Conservation (phyloP, 2,888 invertebrate genomes). For the Amblyjoppa fuscipennis region DNA sequence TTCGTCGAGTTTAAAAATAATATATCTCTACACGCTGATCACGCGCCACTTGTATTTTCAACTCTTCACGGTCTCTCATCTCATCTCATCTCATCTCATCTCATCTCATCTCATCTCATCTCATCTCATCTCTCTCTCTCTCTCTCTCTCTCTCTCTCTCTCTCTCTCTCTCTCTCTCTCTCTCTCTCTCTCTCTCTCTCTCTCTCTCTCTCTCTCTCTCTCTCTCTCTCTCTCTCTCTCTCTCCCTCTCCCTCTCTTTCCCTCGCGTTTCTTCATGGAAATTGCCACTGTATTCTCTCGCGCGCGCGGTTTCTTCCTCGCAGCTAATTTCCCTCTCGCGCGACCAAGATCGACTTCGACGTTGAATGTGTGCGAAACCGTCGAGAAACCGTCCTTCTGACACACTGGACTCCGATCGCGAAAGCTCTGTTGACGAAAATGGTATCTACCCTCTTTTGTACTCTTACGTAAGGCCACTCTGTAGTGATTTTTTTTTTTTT, state of each 20-base stretch:
- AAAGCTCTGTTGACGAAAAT: constrained; percentile 55
- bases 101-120: too few species aligned
- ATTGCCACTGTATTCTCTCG: constrained; percentile 31
- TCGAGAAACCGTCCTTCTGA: neutral
- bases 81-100: neutral
- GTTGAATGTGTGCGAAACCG: neutral
- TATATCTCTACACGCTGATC: constrained; percentile 55
- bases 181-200: too few species aligned
- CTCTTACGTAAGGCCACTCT: constrained; percentile 59
- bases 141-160: constrained; percentile 20
- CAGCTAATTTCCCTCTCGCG: constrained; percentile 12
- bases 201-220: constrained; percentile 20
- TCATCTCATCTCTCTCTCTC: too few species aligned
- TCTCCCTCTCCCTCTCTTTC: constrained; percentile 14
- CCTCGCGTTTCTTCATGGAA: constrained; percentile 19
- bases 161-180: neutral
- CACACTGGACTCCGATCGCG: neutral
- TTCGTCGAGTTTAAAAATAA: constrained; percentile 64
- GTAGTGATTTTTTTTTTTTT: neutral
- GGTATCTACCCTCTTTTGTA: constrained; percentile 42
- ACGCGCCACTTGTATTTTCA: constrained; percentile 52
- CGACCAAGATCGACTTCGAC: constrained; percentile 12
- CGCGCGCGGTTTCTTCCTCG: neutral
- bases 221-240: constrained; percentile 21
- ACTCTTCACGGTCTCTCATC: neutral